phyloP scores from a whole-genome alignment of 2,113 vertebrate species.

The Ploceus nigricollis region DNA sequence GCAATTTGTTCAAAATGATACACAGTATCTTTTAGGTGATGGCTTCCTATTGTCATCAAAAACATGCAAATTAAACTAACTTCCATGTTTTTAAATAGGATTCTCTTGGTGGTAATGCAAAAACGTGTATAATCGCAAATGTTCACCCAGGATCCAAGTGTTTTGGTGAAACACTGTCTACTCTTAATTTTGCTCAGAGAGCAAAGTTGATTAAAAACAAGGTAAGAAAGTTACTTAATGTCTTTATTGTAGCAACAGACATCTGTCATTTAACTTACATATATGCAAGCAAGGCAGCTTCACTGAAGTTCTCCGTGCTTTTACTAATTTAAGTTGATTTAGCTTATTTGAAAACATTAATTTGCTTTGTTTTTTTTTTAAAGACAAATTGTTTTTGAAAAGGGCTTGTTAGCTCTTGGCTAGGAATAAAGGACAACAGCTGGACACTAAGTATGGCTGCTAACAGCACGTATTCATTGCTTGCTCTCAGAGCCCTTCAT shows the following conservation, averaged over 20 bases:
- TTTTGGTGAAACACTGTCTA: slow-evolving; percentile 94
- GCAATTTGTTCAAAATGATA: not conserved
- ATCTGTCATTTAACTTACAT: not conserved
- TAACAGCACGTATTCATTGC: not conserved
- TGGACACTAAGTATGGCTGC: not conserved
- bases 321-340: not conserved
- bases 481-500: not conserved
- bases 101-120: slow-evolving; percentile 95
- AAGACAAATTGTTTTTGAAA: not conserved
- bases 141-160: slow-evolving; percentile 94
- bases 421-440: not conserved
- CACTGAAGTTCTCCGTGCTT: not conserved
- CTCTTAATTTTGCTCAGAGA: slow-evolving; percentile 93
- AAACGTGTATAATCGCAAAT: slow-evolving; percentile 93
- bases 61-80: not conserved
- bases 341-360: not conserved
- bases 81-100: slow-evolving; percentile 76
- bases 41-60: not conserved
- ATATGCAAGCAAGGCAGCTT: not conserved
- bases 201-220: slow-evolving; percentile 98
- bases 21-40: not conserved
- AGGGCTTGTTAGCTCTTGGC: not conserved
- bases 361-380: not conserved
- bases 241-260: not conserved
- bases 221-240: slow-evolving; percentile 64